Conservation (phyloP, 2,113 vertebrate genomes). For the Aegithalos caudatus region DNA sequence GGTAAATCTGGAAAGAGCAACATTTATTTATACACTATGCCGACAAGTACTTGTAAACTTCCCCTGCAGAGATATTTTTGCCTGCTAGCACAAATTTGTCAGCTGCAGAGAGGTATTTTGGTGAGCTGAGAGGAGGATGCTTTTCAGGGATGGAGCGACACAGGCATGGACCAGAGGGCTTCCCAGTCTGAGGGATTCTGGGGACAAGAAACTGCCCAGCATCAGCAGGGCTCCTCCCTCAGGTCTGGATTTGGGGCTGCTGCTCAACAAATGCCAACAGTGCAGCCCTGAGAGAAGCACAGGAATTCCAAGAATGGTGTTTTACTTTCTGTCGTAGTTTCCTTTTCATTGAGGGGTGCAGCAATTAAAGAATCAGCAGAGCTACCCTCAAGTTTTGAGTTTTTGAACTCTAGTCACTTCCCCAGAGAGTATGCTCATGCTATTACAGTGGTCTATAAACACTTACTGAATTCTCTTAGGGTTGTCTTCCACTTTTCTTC, state of each 20-base stretch:
- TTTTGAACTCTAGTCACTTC: fast-evolving
- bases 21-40: constrained; percentile 18
- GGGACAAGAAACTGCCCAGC: background rate
- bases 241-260: background rate
- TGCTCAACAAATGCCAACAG: background rate
- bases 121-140: constrained; percentile 38
- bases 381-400: background rate
- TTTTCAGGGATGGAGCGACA: background rate
- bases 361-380: background rate
- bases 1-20: constrained; percentile 13
- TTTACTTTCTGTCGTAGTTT: background rate
- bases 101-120: constrained; percentile 30
- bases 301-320: background rate
- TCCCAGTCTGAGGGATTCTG: background rate
- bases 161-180: background rate
- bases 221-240: background rate
- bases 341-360: background rate
- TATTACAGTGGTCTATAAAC: background rate
- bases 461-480: background rate
- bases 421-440: no score
- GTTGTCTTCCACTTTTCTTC: background rate
- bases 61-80: constrained; percentile 33
- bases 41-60: constrained; percentile 30
- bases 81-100: constrained; percentile 18
- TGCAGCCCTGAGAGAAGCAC: background rate